Conservation (phyloP, 2,888 invertebrate genomes). For the Lampropteryx suffumata region DNA sequence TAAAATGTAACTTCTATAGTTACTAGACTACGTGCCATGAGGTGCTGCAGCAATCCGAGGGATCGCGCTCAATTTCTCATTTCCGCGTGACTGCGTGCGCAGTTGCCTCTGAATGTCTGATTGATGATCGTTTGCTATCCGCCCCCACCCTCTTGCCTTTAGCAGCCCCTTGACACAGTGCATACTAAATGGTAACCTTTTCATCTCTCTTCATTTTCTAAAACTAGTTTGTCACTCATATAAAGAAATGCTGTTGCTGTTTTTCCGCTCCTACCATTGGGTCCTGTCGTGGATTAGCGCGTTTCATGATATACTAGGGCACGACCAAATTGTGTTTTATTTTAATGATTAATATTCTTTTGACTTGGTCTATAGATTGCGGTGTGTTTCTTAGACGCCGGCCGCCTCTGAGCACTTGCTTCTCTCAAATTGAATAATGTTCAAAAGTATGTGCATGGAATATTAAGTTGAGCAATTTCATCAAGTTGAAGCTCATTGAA, state of each 20-base stretch:
- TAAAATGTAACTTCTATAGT: neutral
- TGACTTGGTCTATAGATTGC: too few species aligned
- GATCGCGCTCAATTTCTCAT: constrained; percentile 35
- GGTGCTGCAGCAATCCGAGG: constrained; percentile 21
- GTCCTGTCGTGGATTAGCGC: too few species aligned
- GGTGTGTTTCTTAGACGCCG: too few species aligned
- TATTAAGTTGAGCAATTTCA: constrained; percentile 14
- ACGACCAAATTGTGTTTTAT: too few species aligned
- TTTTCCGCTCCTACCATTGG: too few species aligned
- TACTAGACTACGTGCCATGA: neutral
- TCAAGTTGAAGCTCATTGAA: constrained; percentile 14
- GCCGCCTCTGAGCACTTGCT: neutral
- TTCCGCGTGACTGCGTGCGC: constrained; percentile 29
- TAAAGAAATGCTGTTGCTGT: too few species aligned
- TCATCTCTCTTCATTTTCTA: neutral
- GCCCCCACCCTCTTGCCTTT: constrained; percentile 10
- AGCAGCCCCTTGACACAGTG: constrained; percentile 1
- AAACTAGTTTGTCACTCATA: neutral
- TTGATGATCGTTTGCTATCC: constrained; percentile 44
- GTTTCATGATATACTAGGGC: too few species aligned
- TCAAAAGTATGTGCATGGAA: constrained; percentile 2
- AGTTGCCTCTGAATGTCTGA: constrained; percentile 39
- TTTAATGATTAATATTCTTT: too few species aligned
- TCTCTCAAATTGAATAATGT: neutral
- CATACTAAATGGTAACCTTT: neutral